Evolutionary conservation across 2,113 vertebrate species (phyloP).

Genomic region (Hymenochirus boettgeri): DNA sequence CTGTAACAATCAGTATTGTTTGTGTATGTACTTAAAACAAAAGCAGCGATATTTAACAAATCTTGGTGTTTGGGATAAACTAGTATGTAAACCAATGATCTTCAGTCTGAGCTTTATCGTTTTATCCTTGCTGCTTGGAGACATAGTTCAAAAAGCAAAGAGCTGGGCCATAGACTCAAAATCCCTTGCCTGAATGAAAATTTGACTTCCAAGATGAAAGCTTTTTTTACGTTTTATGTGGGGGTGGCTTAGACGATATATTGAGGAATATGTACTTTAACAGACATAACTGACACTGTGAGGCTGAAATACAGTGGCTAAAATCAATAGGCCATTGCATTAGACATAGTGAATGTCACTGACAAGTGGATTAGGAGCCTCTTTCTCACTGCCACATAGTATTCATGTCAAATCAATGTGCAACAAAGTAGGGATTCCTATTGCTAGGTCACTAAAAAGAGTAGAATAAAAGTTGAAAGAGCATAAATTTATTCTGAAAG

Average conservation of each 20-base stretch:
- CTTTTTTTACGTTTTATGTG: not conserved
- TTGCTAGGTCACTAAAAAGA: not conserved
- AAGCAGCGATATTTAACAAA: no score
- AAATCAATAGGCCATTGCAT: slow-evolving; percentile 52
- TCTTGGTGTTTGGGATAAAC: no score
- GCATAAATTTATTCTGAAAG: not conserved
- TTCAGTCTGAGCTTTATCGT: no score
- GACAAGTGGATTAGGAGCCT: slow-evolving; percentile 54
- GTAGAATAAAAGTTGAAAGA: not conserved
- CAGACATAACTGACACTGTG: slow-evolving; percentile 11
- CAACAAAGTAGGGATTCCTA: slow-evolving; percentile 32
- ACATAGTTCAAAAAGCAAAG: no score
- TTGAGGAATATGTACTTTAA: not conserved
- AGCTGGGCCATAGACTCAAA: no score
- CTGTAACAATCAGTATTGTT: no score
- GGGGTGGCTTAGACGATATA: not conserved
- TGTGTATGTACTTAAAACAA: no score
- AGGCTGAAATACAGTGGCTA: slow-evolving; percentile 51
- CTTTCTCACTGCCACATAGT: slow-evolving; percentile 7
- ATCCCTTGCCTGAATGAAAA: no score
- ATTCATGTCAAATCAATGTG: slow-evolving; percentile 39
- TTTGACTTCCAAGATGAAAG: no score
- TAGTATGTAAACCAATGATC: no score
- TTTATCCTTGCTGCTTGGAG: no score
- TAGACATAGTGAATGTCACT: slow-evolving; percentile 48